Evolutionary conservation across 2,888 invertebrate species (phyloP).

Genomic region (Lasioglossum oenotherae): DNA sequence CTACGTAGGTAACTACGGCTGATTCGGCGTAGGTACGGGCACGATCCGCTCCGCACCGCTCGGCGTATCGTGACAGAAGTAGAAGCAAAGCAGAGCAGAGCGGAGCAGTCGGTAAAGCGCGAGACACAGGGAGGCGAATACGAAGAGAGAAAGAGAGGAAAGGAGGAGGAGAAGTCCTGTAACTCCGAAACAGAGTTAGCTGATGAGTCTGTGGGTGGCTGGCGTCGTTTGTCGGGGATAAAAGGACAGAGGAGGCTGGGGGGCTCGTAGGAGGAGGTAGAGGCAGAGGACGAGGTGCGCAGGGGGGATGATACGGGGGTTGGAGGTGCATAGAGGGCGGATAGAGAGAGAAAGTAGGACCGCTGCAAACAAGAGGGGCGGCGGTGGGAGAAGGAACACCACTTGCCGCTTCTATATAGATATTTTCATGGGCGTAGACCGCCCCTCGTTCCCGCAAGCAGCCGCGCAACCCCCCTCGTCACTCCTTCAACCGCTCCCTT

Average conservation of each 20-base stretch:
- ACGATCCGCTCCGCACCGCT: conserved; percentile 53
- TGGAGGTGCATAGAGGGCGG: conserved; percentile 15
- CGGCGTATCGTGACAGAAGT: conserved; percentile 38
- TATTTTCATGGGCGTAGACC: conserved; percentile 73
- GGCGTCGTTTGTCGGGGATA: conserved; percentile 69
- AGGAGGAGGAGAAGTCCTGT: conserved; percentile 75
- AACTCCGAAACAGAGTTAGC: conserved; percentile 83
- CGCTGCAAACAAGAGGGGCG: conserved; percentile 61
- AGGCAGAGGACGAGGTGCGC: conserved; percentile 31
- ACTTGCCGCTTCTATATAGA: conserved; percentile 72
- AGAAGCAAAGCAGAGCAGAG: background rate
- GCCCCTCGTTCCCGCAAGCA: conserved; percentile 59
- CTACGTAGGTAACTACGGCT: conserved; percentile 81
- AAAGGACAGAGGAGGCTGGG: conserved; percentile 58
- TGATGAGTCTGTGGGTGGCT: conserved; percentile 82
- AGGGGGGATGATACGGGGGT: background rate
- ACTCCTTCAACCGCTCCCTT: conserved; percentile 81
- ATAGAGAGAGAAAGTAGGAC: conserved; percentile 37
- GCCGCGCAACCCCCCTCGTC: conserved; percentile 63
- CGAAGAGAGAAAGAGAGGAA: conserved; percentile 55
- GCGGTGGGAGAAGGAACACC: conserved; percentile 57
- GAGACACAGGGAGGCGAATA: conserved; percentile 56
- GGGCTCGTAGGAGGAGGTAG: conserved; percentile 30
- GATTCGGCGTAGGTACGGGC: conserved; percentile 75
- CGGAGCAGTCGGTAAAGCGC: conserved; percentile 54